Evolutionary conservation across 1,140 invertebrate species (phyloP), one percentile per base, ranked within the genome.

Genomic region (Rhopalosiphum maidis): DNA sequence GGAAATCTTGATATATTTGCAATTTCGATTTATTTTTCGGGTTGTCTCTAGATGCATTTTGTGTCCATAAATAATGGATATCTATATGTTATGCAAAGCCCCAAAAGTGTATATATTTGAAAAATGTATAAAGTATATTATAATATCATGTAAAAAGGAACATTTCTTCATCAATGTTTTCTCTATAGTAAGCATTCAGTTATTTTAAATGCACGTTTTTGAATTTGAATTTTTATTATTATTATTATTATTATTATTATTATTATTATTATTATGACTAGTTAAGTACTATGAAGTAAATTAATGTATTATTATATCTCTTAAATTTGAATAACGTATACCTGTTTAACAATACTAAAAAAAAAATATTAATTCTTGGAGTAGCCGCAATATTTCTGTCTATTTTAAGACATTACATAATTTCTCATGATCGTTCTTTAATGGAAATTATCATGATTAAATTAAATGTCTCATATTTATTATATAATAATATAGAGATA

Each of bases 401-500:
- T n/a, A 77, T 68, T 68, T n/a, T 68, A n/a, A 18, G 18, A 68
- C 30, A 68, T 68, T 68, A 68, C 5, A 68, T 77, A n/a, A 77
- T 77, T 77, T 77, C 3, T 77, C n/a, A n/a, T n/a, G 6, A 77
- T 77, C 15, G n/a, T 77, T 6, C 15, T 77, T n/a, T n/a, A 77
- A 77, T 77, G 60, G 15, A 77, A 77, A n/a, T 77, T 77, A 77
- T 77, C 15, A 77, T 77, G 30, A 77, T 77, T 18, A 30, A 60
- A 60, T 77, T 6, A 18, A 77, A 77, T 77, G 30, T 77, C 60
- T n/a, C 60, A 77, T 77, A 77, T 77, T 77, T 77, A 77, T n/a
- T n/a, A 77, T 77, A 77, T 77, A 77, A 77, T 77, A 77, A n/a
- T 77, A 77, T 77, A 77, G 30, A 77, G 4, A 77, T 77, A 68